These are phyloP conservation scores for Drosophila planitibia DNA, from an alignment of 2,888 invertebrate genomes.

Conservation along the genomic window DNA sequence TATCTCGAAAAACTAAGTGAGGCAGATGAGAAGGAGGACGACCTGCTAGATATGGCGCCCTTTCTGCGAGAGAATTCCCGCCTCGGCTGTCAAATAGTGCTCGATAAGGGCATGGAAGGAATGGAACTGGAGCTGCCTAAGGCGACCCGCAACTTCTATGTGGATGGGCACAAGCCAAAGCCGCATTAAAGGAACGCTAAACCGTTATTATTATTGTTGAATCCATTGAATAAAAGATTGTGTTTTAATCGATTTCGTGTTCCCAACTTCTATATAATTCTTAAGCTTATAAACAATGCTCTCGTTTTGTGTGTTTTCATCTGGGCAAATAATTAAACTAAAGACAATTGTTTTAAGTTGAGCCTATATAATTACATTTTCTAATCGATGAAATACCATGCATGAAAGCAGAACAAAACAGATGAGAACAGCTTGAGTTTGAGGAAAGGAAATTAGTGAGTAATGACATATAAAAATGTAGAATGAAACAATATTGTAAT, in stretches of 20 bases:
- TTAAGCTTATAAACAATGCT: conserved; percentile 68
- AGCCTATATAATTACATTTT: conserved; percentile 73
- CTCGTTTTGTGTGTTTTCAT: conserved; percentile 47
- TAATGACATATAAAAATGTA: conserved; percentile 40
- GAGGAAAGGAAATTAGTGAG: conserved; percentile 4
- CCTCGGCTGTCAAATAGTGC: conserved; percentile 96
- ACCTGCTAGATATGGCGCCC: conserved; percentile 98
- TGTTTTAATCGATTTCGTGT: conserved; percentile 43
- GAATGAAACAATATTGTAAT: conserved; percentile 63
- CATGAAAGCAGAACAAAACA: conserved; percentile 41
- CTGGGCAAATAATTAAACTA: conserved; percentile 68
- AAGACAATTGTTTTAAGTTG: conserved; percentile 71
- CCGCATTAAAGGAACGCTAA: conserved; percentile 89
- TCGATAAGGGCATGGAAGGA: conserved; percentile 95
- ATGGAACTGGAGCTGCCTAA: conserved; percentile 92
- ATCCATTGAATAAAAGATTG: conserved; percentile 40
- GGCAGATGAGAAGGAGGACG: conserved; percentile 97
- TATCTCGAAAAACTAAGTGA: conserved; percentile 90
- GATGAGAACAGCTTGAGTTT: conserved; percentile 39
- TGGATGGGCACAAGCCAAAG: conserved; percentile 98
- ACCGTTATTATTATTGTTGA: conserved; percentile 24
- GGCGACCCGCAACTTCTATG: conserved; percentile 98
- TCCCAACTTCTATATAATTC: conserved; percentile 68
- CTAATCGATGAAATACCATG: conserved; percentile 62
- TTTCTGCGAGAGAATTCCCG: conserved; percentile 97